These are phyloP conservation scores for Hydroisotoma schaefferi DNA, from an alignment of 2,888 invertebrate species.

Conservation along the genomic window DNA sequence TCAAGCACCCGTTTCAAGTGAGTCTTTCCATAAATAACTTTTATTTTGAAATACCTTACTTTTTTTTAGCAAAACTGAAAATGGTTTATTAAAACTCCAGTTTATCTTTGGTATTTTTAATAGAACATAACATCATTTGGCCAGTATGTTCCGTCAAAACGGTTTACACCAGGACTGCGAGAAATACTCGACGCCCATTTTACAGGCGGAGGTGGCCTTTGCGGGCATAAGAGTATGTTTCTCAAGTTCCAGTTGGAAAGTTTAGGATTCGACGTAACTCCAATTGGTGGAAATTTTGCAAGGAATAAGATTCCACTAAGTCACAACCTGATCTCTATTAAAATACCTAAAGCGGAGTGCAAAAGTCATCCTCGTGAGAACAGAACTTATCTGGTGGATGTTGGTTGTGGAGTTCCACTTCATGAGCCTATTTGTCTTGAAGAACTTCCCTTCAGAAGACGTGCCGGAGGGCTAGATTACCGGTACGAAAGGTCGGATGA, in stretches of 20 bases:
- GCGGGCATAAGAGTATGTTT: conserved; percentile 24
- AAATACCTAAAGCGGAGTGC: conserved; percentile 13
- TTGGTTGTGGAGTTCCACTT: conserved; percentile 34
- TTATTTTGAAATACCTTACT: too few relatives aligned
- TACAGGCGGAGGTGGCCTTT: conserved; percentile 26
- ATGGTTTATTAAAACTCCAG: too few relatives aligned
- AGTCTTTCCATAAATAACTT: too few relatives aligned
- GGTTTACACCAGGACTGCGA: conserved; percentile 9
- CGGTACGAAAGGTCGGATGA: conserved; percentile 27
- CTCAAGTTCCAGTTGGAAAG: conserved; percentile 24
- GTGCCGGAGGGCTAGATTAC: conserved; percentile 28
- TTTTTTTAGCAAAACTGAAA: too few relatives aligned
- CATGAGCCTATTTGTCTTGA: conserved; percentile 28
- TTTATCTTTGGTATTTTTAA: too few relatives aligned
- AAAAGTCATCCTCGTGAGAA: conserved; percentile 1
- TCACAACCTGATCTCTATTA: conserved; percentile 8
- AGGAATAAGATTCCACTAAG: conserved; percentile 21
- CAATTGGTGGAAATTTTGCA: conserved; percentile 19
- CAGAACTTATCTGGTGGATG: conserved; percentile 27
- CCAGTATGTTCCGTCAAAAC: conserved; percentile 19
- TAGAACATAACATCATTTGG: conserved; percentile 29
- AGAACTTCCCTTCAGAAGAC: conserved; percentile 11
- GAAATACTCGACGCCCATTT: conserved; percentile 1
- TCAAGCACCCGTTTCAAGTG: too few relatives aligned
- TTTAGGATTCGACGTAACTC: conserved; percentile 13